phyloP scores from a whole-genome alignment of 2,797 vertebrate species.

The Notolepis coatsorum region DNA sequence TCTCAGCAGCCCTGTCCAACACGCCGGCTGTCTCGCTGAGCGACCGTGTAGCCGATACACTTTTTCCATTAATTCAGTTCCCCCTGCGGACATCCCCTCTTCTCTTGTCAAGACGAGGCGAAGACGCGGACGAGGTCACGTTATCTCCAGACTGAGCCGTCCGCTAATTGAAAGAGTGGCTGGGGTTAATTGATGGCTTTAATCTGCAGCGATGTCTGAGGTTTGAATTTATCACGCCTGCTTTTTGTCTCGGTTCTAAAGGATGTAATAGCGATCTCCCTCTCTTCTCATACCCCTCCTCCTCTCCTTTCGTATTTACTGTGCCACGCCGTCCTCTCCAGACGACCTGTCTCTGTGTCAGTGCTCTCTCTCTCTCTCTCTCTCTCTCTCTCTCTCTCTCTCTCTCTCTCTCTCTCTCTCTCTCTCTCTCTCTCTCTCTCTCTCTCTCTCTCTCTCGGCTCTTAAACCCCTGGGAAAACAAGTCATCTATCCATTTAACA shows the following conservation, averaged over 20 bases:
- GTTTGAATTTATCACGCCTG: background rate
- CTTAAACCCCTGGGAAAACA: background rate
- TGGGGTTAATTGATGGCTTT: background rate
- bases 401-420: background rate
- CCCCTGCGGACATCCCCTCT: background rate
- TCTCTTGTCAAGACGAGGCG: background rate
- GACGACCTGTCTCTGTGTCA: background rate
- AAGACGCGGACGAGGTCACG: conserved; percentile 7
- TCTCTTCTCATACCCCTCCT: too few relatives aligned
- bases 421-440: background rate
- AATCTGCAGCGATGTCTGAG: background rate
- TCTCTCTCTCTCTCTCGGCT: background rate
- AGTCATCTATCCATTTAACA: background rate
- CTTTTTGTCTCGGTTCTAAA: background rate
- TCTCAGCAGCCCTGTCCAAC: conserved; percentile 7
- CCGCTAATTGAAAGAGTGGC: background rate
- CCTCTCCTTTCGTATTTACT: background rate
- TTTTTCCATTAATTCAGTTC: background rate
- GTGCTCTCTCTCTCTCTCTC: background rate
- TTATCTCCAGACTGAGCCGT: conserved; percentile 4
- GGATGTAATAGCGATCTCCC: too few relatives aligned
- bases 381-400: background rate
- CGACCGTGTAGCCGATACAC: background rate
- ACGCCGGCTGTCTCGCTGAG: background rate
- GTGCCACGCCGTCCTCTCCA: background rate